Evolutionary conservation across 2,113 vertebrate species (phyloP).

Genomic region (Notothenia coriiceps): DNA sequence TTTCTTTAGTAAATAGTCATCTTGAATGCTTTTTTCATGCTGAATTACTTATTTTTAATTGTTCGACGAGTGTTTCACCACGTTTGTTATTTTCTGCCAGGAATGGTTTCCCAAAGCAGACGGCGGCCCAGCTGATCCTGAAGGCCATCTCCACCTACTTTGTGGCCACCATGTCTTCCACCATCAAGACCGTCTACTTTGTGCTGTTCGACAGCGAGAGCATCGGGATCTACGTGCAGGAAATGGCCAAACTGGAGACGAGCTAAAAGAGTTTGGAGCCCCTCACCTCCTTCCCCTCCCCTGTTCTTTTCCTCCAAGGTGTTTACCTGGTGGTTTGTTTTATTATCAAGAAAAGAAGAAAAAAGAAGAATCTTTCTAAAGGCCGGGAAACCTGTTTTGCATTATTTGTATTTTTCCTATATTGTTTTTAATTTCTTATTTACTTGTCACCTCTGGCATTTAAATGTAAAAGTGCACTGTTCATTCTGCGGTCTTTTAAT

Average conservation of each 20-base stretch:
- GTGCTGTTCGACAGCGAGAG: slow-evolving; percentile 99
- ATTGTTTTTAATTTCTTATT: slow-evolving; percentile 75
- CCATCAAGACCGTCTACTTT: slow-evolving; percentile 98
- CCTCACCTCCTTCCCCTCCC: neutral
- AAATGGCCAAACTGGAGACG: slow-evolving; percentile 97
- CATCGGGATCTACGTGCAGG: slow-evolving; percentile 98
- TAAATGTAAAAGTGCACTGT: slow-evolving; percentile 62
- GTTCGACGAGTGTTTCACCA: no score
- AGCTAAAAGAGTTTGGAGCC: slow-evolving; percentile 84
- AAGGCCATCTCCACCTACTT: slow-evolving; percentile 99
- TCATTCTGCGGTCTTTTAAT: slow-evolving; percentile 56
- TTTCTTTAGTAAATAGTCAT: no score
- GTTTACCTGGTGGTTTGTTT: slow-evolving; percentile 56
- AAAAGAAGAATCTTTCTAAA: slow-evolving; percentile 73
- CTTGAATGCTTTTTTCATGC: no score
- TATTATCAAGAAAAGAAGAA: slow-evolving; percentile 78
- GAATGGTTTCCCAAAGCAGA: slow-evolving; percentile 98
- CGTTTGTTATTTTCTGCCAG: slow-evolving; percentile 70
- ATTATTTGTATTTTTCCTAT: slow-evolving; percentile 77
- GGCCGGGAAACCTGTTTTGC: slow-evolving; percentile 71
- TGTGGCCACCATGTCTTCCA: slow-evolving; percentile 98
- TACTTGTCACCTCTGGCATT: slow-evolving; percentile 47
- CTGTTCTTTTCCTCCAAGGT: slow-evolving; percentile 32
- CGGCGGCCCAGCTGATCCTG: slow-evolving; percentile 96
- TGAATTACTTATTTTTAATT: no score